Evolutionary conservation across 2,888 invertebrate species (phyloP).

Genomic region (Diachrysia chrysitis): DNA sequence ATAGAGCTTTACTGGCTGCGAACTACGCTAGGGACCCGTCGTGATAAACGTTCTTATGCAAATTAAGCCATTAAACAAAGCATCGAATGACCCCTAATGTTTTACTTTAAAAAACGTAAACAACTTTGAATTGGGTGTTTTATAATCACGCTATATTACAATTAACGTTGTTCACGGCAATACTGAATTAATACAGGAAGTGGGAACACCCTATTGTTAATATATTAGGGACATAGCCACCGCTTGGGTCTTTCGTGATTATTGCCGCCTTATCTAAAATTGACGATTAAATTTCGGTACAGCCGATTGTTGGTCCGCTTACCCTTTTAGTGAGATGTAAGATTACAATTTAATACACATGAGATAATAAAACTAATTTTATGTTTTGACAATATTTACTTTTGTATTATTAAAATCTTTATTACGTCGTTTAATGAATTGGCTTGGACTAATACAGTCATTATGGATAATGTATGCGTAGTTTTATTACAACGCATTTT

Average conservation of each 20-base stretch:
- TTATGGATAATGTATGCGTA: background rate
- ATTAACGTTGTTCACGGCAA: constrained; percentile 71
- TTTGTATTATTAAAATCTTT: background rate
- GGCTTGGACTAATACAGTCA: background rate
- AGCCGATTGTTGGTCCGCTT: constrained; percentile 43
- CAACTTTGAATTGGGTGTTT: constrained; percentile 69
- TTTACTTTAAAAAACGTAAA: constrained; percentile 67
- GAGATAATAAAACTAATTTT: constrained; percentile 22
- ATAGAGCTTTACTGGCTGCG: constrained; percentile 19
- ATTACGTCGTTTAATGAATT: background rate
- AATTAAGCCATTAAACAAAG: constrained; percentile 61
- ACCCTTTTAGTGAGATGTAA: constrained; percentile 45
- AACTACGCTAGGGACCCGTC: constrained; percentile 37
- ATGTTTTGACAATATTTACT: background rate
- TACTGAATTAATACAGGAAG: constrained; percentile 78
- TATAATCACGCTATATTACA: constrained; percentile 81
- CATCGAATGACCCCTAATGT: constrained; percentile 59
- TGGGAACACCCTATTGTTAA: constrained; percentile 57
- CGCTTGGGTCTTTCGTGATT: constrained; percentile 48
- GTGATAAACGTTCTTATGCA: constrained; percentile 61
- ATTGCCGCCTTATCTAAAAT: constrained; percentile 51
- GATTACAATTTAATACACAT: constrained; percentile 23
- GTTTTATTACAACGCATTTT: background rate
- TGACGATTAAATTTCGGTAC: constrained; percentile 54
- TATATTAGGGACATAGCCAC: constrained; percentile 41